Evolutionary conservation across 2,888 invertebrate genomes (phyloP), one percentile per base, ranked within the genome.

Genomic region (Xestoiulus laeticollis): DNA sequence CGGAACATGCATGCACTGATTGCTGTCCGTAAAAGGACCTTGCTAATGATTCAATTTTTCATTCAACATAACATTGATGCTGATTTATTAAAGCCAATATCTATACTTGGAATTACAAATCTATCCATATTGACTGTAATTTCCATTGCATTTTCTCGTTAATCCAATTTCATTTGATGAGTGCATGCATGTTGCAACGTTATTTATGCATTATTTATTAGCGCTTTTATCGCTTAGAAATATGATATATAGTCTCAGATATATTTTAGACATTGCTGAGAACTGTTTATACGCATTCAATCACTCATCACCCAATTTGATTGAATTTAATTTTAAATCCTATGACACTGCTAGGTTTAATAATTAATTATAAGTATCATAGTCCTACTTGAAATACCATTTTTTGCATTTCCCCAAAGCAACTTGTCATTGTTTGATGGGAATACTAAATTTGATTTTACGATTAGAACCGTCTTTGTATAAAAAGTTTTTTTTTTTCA

Each of bases 351-450:
- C 30, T 30, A 78, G 78, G 8, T 26, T 6, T 59, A 68, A 22
- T 3, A 22, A 68, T 26, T 68, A 68, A 68, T 26, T 68, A 26
- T 68, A 26, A 68, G 22, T 26, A 68, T 68, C 68, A 68, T 68
- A 26, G 22, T 22, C 12, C 68, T 68, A 68, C 12, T 68, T 68
- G 26, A 12, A 3, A 12, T 68, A 68, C 68, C 6, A 26, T 26
- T 68, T 68, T 22, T 68, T 22, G 0, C 22, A 78, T 78, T 78
- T 32, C 78, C 26, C 26, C 78, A 78, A 78, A 78, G 30, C 30
- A 26, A 78, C 78, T 26, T 78, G 78, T 78, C 78, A 3, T 78
- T 78, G 78, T 30, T 78, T 78, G 30, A 78, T 78, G 78, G 30
- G 3, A 78, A 78, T 16, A 16, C 16, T 78, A 26, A 78, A 26